Conservation (phyloP, 2,113 vertebrate species). For the Cinclus cinclus region DNA sequence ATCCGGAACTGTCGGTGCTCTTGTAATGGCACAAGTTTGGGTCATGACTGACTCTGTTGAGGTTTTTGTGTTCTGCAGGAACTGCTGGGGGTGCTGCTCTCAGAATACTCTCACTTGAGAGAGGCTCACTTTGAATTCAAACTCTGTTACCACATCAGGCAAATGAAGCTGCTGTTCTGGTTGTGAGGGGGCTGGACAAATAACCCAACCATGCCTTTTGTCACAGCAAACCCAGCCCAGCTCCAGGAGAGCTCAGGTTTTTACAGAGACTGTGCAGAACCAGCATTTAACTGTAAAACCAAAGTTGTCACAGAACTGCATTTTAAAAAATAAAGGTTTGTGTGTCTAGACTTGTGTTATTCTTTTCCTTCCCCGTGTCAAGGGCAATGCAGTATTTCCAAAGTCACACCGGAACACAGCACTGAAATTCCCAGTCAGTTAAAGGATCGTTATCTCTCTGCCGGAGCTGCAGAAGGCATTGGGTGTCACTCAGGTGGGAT, state of each 20-base stretch:
- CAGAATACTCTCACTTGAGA: accelerated
- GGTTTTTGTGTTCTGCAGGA: not conserved
- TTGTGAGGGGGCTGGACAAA: not conserved
- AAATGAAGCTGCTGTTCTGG: not conserved
- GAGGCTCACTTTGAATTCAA: not conserved
- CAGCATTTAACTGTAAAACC: accelerated
- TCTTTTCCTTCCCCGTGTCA: not conserved
- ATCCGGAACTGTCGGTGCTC: not conserved
- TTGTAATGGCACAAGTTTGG: not conserved
- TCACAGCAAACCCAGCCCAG: not conserved
- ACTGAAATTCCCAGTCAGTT: not conserved
- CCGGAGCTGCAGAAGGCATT: not conserved
- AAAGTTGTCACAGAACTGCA: not conserved
- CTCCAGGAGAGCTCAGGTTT: accelerated
- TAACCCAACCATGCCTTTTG: accelerated
- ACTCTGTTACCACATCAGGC: not conserved
- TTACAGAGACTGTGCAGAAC: accelerated
- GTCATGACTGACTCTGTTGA: accelerated
- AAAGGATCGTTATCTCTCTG: not conserved
- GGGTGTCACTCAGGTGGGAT: not conserved
- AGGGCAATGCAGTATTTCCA: not conserved
- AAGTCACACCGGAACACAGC: not conserved
- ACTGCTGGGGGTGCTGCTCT: not conserved
- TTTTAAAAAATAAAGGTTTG: not conserved
- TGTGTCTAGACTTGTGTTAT: not conserved